These are phyloP conservation scores for Rhinichthys klamathensis DNA, from an alignment of 2,113 vertebrate genomes.

Conservation along the genomic window DNA sequence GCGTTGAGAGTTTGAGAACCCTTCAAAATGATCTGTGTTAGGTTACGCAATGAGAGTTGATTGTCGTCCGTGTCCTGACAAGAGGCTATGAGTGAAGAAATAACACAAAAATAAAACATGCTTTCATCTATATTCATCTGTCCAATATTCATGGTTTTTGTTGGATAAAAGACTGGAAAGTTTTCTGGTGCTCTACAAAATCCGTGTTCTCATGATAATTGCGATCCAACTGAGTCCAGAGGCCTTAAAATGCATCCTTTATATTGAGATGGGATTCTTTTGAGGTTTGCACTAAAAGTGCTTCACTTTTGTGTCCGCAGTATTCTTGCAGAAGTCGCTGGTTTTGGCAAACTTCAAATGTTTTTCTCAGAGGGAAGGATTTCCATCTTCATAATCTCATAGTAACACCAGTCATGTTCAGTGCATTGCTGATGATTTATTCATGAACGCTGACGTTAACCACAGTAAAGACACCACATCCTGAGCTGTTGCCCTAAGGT, in stretches of 20 bases:
- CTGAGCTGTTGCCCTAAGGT: background rate
- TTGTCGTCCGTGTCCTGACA: background rate
- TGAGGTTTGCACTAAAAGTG: background rate
- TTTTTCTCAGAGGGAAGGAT: background rate
- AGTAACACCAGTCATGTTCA: conserved; percentile 15
- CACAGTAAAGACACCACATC: conserved; percentile 5
- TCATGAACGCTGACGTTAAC: background rate
- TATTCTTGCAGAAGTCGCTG: background rate
- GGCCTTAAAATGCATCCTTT: background rate
- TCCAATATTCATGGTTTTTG: background rate
- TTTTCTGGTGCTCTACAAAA: background rate
- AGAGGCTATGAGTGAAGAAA: conserved; percentile 26
- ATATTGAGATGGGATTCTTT: conserved; percentile 14
- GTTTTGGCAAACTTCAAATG: conserved; percentile 13
- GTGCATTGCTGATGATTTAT: conserved; percentile 25
- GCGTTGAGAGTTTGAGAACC: conserved; percentile 7
- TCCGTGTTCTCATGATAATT: background rate
- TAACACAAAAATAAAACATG: background rate
- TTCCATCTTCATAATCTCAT: conserved; percentile 29
- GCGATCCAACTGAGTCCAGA: background rate
- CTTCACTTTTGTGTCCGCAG: background rate
- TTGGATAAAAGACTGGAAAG: background rate
- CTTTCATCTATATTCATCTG: conserved; percentile 15
- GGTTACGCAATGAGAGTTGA: background rate
- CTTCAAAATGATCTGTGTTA: conserved; percentile 21